These are phyloP conservation scores for Ophraella communa DNA, from an alignment of 2,888 invertebrate species.

Conservation along the genomic window DNA sequence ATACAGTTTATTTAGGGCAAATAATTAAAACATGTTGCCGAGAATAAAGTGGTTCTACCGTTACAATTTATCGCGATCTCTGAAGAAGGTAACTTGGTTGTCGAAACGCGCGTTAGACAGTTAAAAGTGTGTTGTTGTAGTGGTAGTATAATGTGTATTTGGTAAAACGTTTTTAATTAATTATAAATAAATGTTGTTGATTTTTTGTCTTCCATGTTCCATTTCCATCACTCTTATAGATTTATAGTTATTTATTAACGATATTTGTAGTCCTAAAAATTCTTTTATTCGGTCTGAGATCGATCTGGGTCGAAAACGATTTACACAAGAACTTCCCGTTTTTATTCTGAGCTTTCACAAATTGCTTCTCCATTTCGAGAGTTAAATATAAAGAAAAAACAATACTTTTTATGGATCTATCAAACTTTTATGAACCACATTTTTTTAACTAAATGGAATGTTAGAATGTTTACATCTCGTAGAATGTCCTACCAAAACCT, in stretches of 20 bases:
- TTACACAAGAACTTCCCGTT: not conserved
- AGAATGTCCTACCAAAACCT: too few species aligned
- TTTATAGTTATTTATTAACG: not conserved
- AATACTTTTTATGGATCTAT: not conserved
- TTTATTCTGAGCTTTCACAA: not conserved
- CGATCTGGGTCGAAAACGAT: not conserved
- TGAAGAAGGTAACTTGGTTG: too few species aligned
- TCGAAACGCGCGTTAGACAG: too few species aligned
- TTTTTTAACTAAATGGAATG: not conserved
- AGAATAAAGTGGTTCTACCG: too few species aligned
- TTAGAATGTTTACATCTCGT: not conserved
- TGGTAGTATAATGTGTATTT: too few species aligned
- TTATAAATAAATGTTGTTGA: not conserved
- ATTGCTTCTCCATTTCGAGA: not conserved
- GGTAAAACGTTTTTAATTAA: constrained; percentile 1
- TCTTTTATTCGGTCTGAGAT: not conserved
- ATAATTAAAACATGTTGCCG: too few species aligned
- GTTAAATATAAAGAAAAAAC: not conserved
- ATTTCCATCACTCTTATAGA: not conserved
- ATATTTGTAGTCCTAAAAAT: not conserved
- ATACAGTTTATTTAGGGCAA: too few species aligned
- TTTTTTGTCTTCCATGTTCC: not conserved
- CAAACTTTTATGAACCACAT: not conserved
- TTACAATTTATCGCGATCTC: too few species aligned
- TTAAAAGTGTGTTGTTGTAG: too few species aligned